These are phyloP conservation scores for Entomobrya multifasciata DNA, from an alignment of 2,888 invertebrate species.

Conservation along the genomic window DNA sequence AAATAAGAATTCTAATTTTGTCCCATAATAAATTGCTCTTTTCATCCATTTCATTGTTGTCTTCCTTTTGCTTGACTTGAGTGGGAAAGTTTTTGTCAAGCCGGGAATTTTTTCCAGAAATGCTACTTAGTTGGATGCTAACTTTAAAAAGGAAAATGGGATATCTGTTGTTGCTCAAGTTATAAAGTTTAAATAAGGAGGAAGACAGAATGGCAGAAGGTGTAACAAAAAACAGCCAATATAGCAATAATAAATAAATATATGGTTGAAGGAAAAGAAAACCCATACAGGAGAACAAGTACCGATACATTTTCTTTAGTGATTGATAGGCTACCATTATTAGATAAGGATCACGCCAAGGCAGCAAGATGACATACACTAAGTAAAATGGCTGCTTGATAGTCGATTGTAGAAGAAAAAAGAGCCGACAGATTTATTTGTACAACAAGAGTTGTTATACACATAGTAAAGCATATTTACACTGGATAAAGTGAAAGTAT, in stretches of 20 bases:
- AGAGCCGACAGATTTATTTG: neutral
- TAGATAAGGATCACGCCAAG: constrained; percentile 31
- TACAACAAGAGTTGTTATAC: too few species aligned
- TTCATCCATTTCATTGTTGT: constrained; percentile 55
- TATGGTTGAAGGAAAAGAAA: neutral
- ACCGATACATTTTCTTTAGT: constrained; percentile 40
- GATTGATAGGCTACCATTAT: constrained; percentile 48
- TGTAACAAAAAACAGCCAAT: neutral
- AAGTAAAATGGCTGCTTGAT: neutral
- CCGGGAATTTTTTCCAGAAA: constrained; percentile 20
- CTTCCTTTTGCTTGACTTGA: constrained; percentile 57
- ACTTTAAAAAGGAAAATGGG: neutral
- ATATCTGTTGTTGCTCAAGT: constrained; percentile 28
- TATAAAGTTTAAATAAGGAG: neutral
- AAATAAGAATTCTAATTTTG: constrained; percentile 60
- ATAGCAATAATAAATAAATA: neutral
- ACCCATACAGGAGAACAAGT: neutral
- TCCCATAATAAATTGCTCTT: constrained; percentile 62
- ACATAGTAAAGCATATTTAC: too few species aligned
- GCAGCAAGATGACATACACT: constrained; percentile 9
- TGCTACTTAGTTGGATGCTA: neutral
- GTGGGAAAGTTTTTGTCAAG: constrained; percentile 44
- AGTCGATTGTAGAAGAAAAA: neutral
- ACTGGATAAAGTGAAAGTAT: too few species aligned
- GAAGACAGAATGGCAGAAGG: neutral